Evolutionary conservation across 2,888 invertebrate genomes (phyloP).

Genomic region (Trichopoda pennipes): DNA sequence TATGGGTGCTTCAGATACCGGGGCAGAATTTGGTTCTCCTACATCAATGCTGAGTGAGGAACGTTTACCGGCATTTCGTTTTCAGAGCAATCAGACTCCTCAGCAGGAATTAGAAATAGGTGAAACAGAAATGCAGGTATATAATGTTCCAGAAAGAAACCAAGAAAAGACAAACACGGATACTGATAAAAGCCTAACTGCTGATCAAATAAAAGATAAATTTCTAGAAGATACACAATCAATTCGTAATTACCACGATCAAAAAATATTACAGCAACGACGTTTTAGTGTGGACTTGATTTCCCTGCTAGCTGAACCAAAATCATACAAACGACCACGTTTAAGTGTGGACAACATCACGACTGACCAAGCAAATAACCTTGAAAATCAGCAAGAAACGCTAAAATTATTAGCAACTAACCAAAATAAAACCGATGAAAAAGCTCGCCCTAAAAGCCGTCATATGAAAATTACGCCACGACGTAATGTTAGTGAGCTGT

Average conservation of each 20-base stretch:
- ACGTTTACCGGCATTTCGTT: conserved; percentile 67
- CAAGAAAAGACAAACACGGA: not conserved
- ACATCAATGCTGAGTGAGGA: conserved; percentile 74
- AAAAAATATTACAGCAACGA: conserved; percentile 17
- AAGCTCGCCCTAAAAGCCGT: conserved; percentile 68
- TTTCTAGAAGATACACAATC: not conserved
- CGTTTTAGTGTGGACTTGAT: conserved; percentile 36
- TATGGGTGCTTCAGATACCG: conserved; percentile 72
- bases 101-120: conserved; percentile 42
- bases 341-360: conserved; percentile 21
- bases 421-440: not conserved
- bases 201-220: not conserved
- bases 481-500: conserved; percentile 68
- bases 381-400: not conserved
- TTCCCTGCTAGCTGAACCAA: conserved; percentile 7
- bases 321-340: conserved; percentile 18
- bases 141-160: not conserved
- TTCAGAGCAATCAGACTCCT: conserved; percentile 53
- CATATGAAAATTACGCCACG: conserved; percentile 73
- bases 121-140: conserved; percentile 5
- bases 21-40: conserved; percentile 74
- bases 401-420: not conserved
- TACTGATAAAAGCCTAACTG: conserved; percentile 1
- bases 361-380: not conserved
- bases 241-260: not conserved